These are phyloP conservation scores for Macroglossus sobrinus DNA, from an alignment of 2,113 vertebrate species.

Conservation along the genomic window DNA sequence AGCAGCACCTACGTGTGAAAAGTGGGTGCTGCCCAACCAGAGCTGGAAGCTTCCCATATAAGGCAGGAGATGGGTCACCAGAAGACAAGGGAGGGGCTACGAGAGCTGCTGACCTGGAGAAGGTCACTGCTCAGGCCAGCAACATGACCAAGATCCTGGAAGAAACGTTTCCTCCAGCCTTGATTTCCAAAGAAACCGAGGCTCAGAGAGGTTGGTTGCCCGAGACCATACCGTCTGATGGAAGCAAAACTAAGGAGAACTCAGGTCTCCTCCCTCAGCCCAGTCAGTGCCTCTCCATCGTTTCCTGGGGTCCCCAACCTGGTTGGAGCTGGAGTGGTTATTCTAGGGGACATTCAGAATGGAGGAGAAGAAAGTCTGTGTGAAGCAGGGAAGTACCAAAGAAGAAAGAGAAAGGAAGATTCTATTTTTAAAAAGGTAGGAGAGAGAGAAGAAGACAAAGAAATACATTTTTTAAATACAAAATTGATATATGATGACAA, in stretches of 20 bases:
- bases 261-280: neutral
- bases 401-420: neutral
- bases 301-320: neutral
- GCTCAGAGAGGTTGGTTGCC: neutral
- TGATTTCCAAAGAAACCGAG: neutral
- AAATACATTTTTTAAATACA: neutral
- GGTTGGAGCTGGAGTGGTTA: neutral
- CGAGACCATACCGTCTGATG: fast-evolving
- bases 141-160: neutral
- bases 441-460: neutral
- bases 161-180: neutral
- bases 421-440: neutral
- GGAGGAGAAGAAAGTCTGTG: neutral
- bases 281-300: neutral
- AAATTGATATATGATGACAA: neutral
- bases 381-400: neutral
- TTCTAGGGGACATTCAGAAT: neutral
- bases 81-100: neutral
- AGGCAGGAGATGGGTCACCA: neutral
- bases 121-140: neutral
- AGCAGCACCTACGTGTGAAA: neutral
- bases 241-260: conserved; percentile 29
- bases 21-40: neutral
- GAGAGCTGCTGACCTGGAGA: neutral
- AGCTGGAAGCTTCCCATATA: neutral